These are phyloP conservation scores for Villa cingulata DNA, from an alignment of 2,888 invertebrate genomes.

Conservation along the genomic window DNA sequence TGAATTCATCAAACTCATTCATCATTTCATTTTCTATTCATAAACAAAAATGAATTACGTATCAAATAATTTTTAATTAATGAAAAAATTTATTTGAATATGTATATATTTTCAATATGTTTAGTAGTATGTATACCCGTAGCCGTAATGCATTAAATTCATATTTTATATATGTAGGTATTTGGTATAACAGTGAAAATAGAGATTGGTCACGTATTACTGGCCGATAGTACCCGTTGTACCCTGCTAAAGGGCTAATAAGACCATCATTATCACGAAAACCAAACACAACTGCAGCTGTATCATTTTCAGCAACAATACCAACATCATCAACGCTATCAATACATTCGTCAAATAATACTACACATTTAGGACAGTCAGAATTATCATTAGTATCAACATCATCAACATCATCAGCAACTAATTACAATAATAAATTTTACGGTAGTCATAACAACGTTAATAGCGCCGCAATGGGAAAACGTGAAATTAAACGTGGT, in stretches of 20 bases:
- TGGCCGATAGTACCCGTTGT: constrained; percentile 38
- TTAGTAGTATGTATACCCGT: too few relatives aligned
- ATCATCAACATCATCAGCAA: constrained; percentile 11
- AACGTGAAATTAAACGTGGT: constrained; percentile 36
- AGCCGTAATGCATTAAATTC: too few relatives aligned
- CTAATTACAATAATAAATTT: too few relatives aligned
- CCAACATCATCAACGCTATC: not conserved
- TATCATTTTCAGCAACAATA: constrained; percentile 11
- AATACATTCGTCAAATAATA: constrained; percentile 4
- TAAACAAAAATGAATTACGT: too few relatives aligned
- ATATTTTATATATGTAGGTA: constrained; percentile 22
- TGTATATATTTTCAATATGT: too few relatives aligned
- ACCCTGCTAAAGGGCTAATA: constrained; percentile 37
- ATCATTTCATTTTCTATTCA: too few relatives aligned
- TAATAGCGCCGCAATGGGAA: constrained; percentile 25
- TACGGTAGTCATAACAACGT: not conserved
- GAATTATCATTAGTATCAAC: constrained; percentile 9
- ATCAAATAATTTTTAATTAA: too few relatives aligned
- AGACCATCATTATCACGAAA: constrained; percentile 34
- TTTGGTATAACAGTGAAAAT: constrained; percentile 38
- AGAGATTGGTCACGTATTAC: constrained; percentile 38
- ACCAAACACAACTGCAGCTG: constrained; percentile 26
- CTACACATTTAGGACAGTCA: constrained; percentile 4
- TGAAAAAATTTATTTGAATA: too few relatives aligned
- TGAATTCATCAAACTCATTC: too few relatives aligned